Evolutionary conservation across 2,113 vertebrate genomes (phyloP).

Genomic region (Lepus europaeus): DNA sequence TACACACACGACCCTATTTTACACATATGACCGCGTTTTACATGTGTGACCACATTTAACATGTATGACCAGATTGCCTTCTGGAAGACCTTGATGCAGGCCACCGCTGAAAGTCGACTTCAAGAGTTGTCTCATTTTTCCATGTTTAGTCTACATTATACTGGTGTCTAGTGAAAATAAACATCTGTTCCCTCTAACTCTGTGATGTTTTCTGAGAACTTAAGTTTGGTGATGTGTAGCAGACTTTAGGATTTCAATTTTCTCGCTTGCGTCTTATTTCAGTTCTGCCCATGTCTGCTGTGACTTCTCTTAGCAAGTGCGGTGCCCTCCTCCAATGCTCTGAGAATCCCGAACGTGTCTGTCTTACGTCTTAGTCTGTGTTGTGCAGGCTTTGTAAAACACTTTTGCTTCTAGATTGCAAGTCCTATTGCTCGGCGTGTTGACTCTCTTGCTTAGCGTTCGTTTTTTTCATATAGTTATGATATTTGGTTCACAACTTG

Average conservation of each 20-base stretch:
- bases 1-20: no score
- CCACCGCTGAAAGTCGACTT: not conserved
- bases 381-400: not conserved
- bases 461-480: not conserved
- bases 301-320: not conserved
- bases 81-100: not conserved
- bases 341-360: no score
- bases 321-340: not conserved
- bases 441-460: not conserved
- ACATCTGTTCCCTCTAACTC: not conserved
- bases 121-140: not conserved
- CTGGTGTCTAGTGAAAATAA: slow-evolving; percentile 7
- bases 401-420: not conserved
- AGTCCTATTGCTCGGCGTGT: not conserved
- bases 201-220: not conserved
- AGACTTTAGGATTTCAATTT: not conserved
- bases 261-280: not conserved
- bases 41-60: no score
- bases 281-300: not conserved
- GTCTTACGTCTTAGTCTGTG: not conserved
- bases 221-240: not conserved
- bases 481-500: not conserved
- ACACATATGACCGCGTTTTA: no score
- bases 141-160: not conserved
- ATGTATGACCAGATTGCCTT: not conserved